phyloP scores from a whole-genome alignment of 2,797 vertebrate genomes.

The Malacoraja senta region DNA sequence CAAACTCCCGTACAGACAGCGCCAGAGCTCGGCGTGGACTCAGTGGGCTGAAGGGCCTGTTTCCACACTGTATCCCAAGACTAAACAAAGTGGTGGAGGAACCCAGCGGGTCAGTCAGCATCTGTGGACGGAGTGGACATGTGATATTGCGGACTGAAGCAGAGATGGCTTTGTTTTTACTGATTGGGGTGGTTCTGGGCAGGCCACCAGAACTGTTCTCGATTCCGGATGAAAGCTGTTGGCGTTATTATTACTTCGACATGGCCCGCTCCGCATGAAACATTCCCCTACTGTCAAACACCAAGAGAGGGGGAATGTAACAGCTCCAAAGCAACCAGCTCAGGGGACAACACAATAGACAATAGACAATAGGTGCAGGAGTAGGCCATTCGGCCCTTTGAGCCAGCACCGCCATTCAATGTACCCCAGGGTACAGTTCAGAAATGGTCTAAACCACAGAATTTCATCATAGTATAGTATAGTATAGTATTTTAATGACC shows the following conservation, averaged over 20 bases:
- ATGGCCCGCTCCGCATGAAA: background rate
- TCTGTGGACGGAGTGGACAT: no score
- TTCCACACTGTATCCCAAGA: no score
- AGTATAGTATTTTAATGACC: no score
- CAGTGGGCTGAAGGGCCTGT: no score
- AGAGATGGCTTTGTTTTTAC: background rate
- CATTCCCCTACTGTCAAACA: background rate
- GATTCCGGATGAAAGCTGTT: background rate
- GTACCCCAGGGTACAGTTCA: background rate
- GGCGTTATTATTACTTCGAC: background rate
- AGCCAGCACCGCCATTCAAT: no score
- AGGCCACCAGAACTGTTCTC: background rate
- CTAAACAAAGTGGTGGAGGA: no score
- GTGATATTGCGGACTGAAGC: background rate
- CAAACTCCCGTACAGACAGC: no score
- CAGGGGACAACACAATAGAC: background rate
- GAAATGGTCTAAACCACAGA: background rate
- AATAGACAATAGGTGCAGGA: no score
- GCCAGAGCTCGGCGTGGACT: no score
- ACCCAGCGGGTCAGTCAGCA: no score
- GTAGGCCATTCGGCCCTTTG: no score
- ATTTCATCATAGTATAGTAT: no score
- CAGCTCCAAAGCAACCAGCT: background rate
- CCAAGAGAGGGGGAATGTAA: background rate
- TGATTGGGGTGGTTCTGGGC: background rate